These are phyloP conservation scores for Heliornis fulica DNA, from an alignment of 2,113 vertebrate genomes.

Conservation along the genomic window DNA sequence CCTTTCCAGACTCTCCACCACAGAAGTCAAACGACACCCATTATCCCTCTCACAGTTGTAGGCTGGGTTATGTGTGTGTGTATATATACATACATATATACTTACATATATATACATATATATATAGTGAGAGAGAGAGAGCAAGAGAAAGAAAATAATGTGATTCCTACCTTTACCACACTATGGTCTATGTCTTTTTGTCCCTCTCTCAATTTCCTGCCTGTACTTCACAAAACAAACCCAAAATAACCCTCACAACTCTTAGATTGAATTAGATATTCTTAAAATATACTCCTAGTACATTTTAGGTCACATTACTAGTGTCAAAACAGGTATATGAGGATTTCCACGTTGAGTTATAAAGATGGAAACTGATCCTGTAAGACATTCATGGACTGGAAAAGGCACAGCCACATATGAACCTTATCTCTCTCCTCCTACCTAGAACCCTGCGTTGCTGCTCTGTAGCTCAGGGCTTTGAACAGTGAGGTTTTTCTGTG, in stretches of 20 bases:
- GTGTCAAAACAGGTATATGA: not conserved
- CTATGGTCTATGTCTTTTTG: not conserved
- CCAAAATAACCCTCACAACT: accelerated
- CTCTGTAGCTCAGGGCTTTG: not conserved
- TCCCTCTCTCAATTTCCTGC: not conserved
- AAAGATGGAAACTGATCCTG: not conserved
- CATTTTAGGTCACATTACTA: not conserved
- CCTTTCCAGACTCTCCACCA: not conserved
- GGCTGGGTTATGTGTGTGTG: not conserved
- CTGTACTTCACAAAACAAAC: not conserved
- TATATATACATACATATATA: not conserved
- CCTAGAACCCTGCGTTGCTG: not conserved
- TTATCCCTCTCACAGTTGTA: not conserved
- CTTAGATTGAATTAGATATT: not conserved
- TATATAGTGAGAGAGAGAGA: no score
- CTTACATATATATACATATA: not conserved
- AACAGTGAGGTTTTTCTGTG: not conserved
- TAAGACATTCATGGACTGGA: not conserved
- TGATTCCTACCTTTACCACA: not conserved
- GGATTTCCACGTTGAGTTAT: not conserved
- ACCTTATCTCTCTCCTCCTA: not conserved
- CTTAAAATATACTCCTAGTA: no score
- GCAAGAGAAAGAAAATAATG: not conserved
- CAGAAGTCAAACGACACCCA: not conserved
- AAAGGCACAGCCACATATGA: not conserved